Evolutionary conservation across 2,797 vertebrate species (phyloP).

Genomic region (Phataginus tricuspis): DNA sequence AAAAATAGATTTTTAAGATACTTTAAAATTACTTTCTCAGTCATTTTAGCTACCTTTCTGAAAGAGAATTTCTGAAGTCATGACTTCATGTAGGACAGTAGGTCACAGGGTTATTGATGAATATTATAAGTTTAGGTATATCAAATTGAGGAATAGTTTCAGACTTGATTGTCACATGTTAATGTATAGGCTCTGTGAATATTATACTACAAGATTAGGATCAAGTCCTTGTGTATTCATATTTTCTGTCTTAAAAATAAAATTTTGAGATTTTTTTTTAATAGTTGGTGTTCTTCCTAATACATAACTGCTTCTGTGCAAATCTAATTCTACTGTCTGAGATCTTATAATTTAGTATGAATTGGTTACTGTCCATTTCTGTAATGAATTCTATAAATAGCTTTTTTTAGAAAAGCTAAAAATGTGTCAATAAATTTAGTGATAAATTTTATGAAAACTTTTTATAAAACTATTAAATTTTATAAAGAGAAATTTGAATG

Average conservation of each 20-base stretch:
- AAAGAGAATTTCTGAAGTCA: neutral
- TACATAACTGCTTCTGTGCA: neutral
- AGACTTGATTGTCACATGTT: neutral
- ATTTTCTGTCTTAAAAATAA: constrained; percentile 46
- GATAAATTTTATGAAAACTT: constrained; percentile 17
- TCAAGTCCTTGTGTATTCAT: neutral
- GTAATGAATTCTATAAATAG: neutral
- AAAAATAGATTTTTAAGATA: constrained; percentile 31
- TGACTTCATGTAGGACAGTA: neutral
- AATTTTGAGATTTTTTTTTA: neutral
- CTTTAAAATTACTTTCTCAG: neutral
- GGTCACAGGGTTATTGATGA: neutral
- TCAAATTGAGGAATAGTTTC: neutral
- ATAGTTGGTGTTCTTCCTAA: neutral
- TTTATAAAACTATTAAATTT: constrained; percentile 13
- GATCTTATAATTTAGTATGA: neutral
- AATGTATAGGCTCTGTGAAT: neutral
- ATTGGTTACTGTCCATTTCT: neutral
- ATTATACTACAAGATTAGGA: neutral
- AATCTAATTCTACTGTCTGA: neutral
- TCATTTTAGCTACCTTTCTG: neutral
- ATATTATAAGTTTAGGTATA: neutral
- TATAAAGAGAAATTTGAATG: neutral
- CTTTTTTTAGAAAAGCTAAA: constrained; percentile 12
- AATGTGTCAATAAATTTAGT: neutral